Percentiles rank a stretch among this genome's conserved stretches.
These are phyloP conservation scores for Patella caerulea DNA, from an alignment of 2,888 invertebrate genomes.

Conservation along the genomic window DNA sequence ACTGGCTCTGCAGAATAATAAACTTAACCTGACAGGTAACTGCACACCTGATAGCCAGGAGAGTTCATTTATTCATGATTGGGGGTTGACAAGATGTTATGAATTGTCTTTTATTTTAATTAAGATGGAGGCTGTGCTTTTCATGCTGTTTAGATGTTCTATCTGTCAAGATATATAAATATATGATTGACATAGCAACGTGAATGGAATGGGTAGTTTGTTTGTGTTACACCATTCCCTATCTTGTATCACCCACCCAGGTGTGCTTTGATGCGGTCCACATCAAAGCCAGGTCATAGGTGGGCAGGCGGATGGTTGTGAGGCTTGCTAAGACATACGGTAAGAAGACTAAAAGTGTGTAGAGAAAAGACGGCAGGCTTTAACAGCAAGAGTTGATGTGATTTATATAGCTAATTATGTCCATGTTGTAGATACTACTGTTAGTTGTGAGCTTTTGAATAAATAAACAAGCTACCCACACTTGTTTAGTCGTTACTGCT, in stretches of 20 bases:
- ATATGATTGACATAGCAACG: too few relatives aligned
- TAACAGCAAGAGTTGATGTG: not conserved
- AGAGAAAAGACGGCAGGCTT: too few relatives aligned
- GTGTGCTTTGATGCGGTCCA: conserved; percentile 9
- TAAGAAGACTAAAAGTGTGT: too few relatives aligned
- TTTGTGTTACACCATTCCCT: too few relatives aligned
- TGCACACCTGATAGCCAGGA: conserved; percentile 2
- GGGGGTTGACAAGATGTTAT: too few relatives aligned
- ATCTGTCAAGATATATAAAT: too few relatives aligned
- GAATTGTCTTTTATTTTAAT: too few relatives aligned
- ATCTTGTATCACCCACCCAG: conserved; percentile 5
- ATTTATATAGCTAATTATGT: not conserved
- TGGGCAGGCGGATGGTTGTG: not conserved
- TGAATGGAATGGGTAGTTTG: too few relatives aligned
- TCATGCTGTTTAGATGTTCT: too few relatives aligned
- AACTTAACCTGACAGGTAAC: not conserved
- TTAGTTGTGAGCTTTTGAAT: not conserved
- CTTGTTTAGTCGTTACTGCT: not conserved
- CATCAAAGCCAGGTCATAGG: not conserved
- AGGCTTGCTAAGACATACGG: not conserved
- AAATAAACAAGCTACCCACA: not conserved
- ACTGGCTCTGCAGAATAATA: not conserved
- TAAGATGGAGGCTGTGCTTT: too few relatives aligned
- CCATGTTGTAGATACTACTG: not conserved
- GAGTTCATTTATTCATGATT: conserved; percentile 1